Evolutionary conservation across 2,888 invertebrate species (phyloP), one percentile per base, ranked within the genome.

Genomic region (Tetranychus piercei): DNA sequence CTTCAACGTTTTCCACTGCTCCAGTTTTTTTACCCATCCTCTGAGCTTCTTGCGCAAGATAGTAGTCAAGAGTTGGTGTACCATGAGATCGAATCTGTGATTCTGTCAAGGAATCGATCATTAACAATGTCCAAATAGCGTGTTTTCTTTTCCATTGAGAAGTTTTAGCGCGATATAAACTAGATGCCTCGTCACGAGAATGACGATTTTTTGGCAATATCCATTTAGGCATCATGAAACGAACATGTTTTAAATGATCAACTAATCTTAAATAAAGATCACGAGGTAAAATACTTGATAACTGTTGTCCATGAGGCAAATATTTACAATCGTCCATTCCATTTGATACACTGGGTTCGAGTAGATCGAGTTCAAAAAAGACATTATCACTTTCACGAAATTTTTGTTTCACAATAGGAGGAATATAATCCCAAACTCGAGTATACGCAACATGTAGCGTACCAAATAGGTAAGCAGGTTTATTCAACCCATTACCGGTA

Each of bases 401-500:
- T 67, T 85, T 85, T 74, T 81, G 79, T 78, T 84, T 85, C 73
- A 83, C 83, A 77, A 83, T 83, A 69, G 82, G 81, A 23, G 85
- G 84, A 74, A 86, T 83, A 81, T 81, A 81, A 79, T 84, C 82
- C 86, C 86, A 86, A 44, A 86, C 85, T 74, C 82, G 80, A 9
- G 84, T 83, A 80, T 85, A 86, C 0, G 86, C 85, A 20, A 86
- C 85, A 80, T 86, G 86, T 78, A 86, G 85, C 15, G 86, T 86
- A 45, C 86, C 86, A 79, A 85, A 86, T 77, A 86, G 82, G 80
- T 84, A 86, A 3, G 84, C 80, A 1, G 81, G 80, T 2, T 82
- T 81, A 34, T 77, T 76, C 7, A 77, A 64, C 6, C n/a, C 23
- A 45, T 81, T 79, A 22, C 82, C 77, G 74, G 81, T 80, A 69